phyloP scores from a whole-genome alignment of 2,113 vertebrate genomes.

The Lynx canadensis region DNA sequence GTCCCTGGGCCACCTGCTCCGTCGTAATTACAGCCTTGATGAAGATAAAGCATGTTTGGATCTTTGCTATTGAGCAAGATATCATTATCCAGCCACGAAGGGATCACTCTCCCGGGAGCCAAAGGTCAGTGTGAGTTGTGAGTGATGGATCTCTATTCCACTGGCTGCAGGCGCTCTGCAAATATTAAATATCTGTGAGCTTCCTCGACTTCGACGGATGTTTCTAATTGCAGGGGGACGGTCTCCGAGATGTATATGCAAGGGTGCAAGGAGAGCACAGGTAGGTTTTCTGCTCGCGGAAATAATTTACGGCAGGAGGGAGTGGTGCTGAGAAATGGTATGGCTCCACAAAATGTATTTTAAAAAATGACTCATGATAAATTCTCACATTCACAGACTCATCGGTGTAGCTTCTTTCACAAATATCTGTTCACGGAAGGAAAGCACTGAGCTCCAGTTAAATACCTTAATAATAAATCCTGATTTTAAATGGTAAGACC shows the following conservation, averaged over 20 bases:
- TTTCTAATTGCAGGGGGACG: not conserved
- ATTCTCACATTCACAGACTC: not conserved
- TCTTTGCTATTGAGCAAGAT: not conserved
- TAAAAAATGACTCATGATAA: not conserved
- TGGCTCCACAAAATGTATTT: not conserved
- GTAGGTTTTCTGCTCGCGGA: accelerated
- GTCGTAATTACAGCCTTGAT: not conserved
- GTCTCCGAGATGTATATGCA: not conserved
- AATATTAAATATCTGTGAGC: not conserved
- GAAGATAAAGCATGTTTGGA: not conserved
- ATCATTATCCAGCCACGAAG: not conserved
- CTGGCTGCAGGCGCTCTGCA: not conserved
- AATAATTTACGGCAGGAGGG: not conserved
- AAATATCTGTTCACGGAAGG: not conserved
- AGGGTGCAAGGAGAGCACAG: not conserved
- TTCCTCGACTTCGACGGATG: not conserved
- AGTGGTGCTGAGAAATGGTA: not conserved
- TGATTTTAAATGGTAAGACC: not conserved
- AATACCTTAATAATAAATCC: not conserved
- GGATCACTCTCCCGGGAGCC: not conserved
- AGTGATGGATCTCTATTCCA: accelerated
- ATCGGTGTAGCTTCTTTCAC: no score
- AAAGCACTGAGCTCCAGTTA: not conserved
- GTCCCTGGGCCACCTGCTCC: not conserved
- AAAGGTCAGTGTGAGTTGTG: not conserved